These are phyloP conservation scores for Ceratotherium simum DNA, from an alignment of 2,113 vertebrate species.

Conservation along the genomic window DNA sequence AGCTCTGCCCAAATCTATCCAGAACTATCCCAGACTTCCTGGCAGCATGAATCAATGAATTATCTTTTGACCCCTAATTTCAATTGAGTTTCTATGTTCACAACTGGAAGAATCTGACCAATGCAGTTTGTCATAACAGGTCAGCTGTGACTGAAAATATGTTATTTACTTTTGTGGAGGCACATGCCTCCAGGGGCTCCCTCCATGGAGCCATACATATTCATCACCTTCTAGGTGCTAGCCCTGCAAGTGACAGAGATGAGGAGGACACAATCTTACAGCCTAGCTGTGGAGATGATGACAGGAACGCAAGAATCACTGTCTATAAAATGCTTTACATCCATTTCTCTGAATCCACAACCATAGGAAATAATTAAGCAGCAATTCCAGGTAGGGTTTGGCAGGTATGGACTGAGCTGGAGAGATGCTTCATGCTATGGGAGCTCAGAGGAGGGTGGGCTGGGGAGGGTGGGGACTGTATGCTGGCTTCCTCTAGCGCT, in stretches of 20 bases:
- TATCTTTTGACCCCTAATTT: not conserved
- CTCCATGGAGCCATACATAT: not conserved
- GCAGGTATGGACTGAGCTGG: rapidly evolving
- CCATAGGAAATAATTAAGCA: not conserved
- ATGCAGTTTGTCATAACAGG: not conserved
- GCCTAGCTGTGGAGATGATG: not conserved
- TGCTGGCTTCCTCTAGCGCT: not conserved
- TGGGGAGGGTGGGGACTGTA: no score
- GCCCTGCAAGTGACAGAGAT: not conserved
- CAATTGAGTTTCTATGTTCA: not conserved
- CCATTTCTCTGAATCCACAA: not conserved
- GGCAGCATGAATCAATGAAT: not conserved
- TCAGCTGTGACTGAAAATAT: not conserved
- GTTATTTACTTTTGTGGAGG: not conserved
- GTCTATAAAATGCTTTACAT: not conserved
- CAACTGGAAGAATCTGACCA: not conserved
- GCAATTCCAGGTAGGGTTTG: not conserved
- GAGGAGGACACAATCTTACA: not conserved
- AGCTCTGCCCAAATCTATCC: not conserved
- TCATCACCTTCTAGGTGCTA: not conserved
- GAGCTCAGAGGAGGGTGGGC: not conserved
- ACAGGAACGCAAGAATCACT: not conserved
- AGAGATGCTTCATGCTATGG: not conserved
- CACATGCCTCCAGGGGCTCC: not conserved
- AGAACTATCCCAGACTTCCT: not conserved